A percentile compares a stretch with the other conserved stretches of the same genome.
phyloP scores from a whole-genome alignment of 2,888 invertebrate species.

The Sycophila texana region DNA sequence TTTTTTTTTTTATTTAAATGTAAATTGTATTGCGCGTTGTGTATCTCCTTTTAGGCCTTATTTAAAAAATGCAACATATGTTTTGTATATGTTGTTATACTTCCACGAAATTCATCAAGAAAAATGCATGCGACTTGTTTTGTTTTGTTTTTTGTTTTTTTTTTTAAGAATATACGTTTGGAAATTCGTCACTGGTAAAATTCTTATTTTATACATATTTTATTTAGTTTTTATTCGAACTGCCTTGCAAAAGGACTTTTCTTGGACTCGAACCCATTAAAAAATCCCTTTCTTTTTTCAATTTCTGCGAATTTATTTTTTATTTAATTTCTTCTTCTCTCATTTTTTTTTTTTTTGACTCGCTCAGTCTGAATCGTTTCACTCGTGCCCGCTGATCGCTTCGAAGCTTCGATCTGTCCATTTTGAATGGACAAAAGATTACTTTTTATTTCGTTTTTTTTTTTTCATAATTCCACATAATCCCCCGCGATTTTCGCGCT shows the following conservation, averaged over 20 bases:
- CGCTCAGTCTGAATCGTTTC: slow-evolving; percentile 50
- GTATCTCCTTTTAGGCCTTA: slow-evolving; percentile 53
- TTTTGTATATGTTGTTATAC: slow-evolving; percentile 10
- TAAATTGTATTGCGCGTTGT: slow-evolving; percentile 53
- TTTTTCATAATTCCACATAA: slow-evolving; percentile 38
- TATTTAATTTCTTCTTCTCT: slow-evolving; percentile 32
- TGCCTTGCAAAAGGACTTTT: slow-evolving; percentile 13
- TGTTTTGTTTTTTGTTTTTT: too few relatives aligned
- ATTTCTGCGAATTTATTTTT: slow-evolving; percentile 2
- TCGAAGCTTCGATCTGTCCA: slow-evolving; percentile 56
- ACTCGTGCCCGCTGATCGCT: slow-evolving; percentile 45
- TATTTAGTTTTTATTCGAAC: background rate
- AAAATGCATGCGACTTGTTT: slow-evolving; percentile 44
- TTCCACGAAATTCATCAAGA: slow-evolving; percentile 48
- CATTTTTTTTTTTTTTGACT: slow-evolving; percentile 43
- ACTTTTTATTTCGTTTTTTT: slow-evolving; percentile 36
- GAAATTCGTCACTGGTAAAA: slow-evolving; percentile 22
- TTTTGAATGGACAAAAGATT: slow-evolving; percentile 51
- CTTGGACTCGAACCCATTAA: slow-evolving; percentile 33
- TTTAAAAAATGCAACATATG: slow-evolving; percentile 46
- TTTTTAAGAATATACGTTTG: slow-evolving; percentile 45
- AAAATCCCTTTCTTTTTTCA: slow-evolving; percentile 36
- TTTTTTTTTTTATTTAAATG: background rate
- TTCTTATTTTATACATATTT: slow-evolving; percentile 17
- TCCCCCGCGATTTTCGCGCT: slow-evolving; percentile 60